These are phyloP conservation scores for Silurus glanis DNA, from an alignment of 2,113 vertebrate genomes.

Conservation along the genomic window DNA sequence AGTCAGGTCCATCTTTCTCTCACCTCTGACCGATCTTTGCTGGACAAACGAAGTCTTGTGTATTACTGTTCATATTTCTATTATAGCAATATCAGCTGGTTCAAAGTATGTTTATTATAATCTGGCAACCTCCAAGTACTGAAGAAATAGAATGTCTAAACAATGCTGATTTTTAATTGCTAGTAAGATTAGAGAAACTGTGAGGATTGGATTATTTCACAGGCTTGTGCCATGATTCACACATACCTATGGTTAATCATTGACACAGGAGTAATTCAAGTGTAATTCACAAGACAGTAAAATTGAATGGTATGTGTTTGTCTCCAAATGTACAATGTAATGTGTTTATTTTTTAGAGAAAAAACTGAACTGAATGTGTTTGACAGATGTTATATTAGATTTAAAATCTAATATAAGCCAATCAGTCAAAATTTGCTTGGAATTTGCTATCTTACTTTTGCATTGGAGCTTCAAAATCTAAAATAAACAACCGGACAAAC, in stretches of 20 bases:
- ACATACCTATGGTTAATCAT: conserved; percentile 22
- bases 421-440: not conserved
- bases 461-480: not conserved
- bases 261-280: not conserved
- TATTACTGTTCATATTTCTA: conserved; percentile 14
- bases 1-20: conserved; percentile 9
- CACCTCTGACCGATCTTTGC: conserved; percentile 26
- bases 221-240: conserved; percentile 10
- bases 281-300: not conserved
- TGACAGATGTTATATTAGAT: too few species aligned
- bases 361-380: not conserved
- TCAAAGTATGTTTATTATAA: not conserved
- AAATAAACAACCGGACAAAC: not conserved
- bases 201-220: not conserved
- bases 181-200: not conserved
- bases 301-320: not conserved
- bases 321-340: not conserved
- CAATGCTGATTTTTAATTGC: not conserved
- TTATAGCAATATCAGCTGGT: not conserved
- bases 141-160: not conserved
- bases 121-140: not conserved
- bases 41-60: conserved; percentile 12
- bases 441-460: not conserved
- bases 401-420: not conserved
- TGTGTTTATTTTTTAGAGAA: not conserved